Conservation (phyloP, 2,888 invertebrate genomes). For the Ethmia dodecea region DNA sequence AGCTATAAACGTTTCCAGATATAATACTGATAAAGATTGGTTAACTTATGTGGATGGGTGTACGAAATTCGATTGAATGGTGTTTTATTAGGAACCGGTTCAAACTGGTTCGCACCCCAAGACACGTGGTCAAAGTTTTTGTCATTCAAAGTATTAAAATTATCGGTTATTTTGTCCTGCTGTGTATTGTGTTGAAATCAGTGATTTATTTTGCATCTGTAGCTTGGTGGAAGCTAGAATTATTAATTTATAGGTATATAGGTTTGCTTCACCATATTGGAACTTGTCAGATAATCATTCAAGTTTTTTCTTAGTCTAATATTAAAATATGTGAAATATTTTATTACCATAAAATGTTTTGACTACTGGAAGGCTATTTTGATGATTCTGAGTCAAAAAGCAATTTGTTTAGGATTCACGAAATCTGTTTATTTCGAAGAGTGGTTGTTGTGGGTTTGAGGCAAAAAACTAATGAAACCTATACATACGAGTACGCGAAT, state of each 20-base stretch:
- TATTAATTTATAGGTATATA: too few species aligned
- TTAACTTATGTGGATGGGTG: conserved; percentile 29
- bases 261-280: too few species aligned
- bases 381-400: too few species aligned
- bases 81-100: conserved; percentile 66
- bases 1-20: not conserved
- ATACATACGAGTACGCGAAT: too few species aligned
- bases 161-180: conserved; percentile 56
- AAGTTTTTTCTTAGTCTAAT: not conserved
- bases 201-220: conserved; percentile 33
- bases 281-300: not conserved
- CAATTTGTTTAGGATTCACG: too few species aligned
- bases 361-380: too few species aligned
- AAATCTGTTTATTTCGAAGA: too few species aligned
- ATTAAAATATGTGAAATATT: too few species aligned
- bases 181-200: conserved; percentile 30
- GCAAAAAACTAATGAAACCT: too few species aligned
- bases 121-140: conserved; percentile 70
- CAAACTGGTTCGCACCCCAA: conserved; percentile 54
- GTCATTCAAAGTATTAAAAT: conserved; percentile 63
- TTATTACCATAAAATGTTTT: too few species aligned
- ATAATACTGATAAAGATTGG: not conserved
- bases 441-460: too few species aligned
- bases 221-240: too few species aligned
- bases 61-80: conserved; percentile 65